A percentile compares a stretch with the other conserved stretches of the same genome.
phyloP scores from a whole-genome alignment of 2,888 invertebrate genomes.

The Margaritifera margaritifera region DNA sequence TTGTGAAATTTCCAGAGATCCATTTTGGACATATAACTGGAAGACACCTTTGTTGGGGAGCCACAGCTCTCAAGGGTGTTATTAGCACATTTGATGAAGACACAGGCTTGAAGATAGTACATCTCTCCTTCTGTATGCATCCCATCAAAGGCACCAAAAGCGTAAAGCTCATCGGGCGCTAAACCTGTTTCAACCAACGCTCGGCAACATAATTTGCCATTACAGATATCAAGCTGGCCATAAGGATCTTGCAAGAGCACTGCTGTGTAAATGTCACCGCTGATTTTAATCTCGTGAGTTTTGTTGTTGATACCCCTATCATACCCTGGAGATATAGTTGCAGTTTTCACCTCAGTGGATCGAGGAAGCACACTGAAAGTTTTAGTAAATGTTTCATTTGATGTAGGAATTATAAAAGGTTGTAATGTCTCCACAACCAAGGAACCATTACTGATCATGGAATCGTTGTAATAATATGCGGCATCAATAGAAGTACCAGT shows the following conservation, averaged over 20 bases:
- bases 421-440: constrained; percentile 22
- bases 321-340: too few relatives aligned
- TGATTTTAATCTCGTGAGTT: constrained; percentile 11
- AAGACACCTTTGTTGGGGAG: constrained; percentile 13
- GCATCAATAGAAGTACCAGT: constrained; percentile 27
- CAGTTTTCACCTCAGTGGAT: too few relatives aligned
- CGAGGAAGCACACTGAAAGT: too few relatives aligned
- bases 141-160: constrained; percentile 33
- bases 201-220: constrained; percentile 23
- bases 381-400: not conserved
- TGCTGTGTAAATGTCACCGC: constrained; percentile 22
- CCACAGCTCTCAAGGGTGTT: constrained; percentile 23
- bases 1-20: constrained; percentile 28
- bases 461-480: constrained; percentile 16
- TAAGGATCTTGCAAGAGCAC: constrained; percentile 4
- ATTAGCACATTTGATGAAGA: constrained; percentile 27
- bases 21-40: constrained; percentile 29
- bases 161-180: constrained; percentile 13
- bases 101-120: constrained; percentile 28
- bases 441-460: constrained; percentile 9
- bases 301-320: too few relatives aligned
- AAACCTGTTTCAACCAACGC: constrained; percentile 16
- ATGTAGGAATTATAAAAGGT: constrained; percentile 7
- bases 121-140: constrained; percentile 14
- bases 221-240: constrained; percentile 15